Base-by-base conservation (phyloP, 2,797 vertebrate species). In the Champsocephalus esox region DNA sequence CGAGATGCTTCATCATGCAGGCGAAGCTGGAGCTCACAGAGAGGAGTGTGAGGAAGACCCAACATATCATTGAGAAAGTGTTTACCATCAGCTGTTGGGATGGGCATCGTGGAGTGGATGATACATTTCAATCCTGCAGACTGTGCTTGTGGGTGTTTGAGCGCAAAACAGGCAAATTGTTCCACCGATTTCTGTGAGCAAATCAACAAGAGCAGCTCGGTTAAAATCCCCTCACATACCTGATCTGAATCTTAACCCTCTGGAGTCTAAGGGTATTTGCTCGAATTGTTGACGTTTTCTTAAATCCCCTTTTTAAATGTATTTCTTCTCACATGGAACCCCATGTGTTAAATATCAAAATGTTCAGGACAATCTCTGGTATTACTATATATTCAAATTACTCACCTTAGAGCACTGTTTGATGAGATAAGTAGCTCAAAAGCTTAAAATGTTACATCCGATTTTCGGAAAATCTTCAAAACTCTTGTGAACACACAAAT, bases 1-100 rank as follows among this genome's bases (percentile, higher is more conserved):
- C 84, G 77, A 92, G 89, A 93, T 78, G 73, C 88, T 93, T 86
- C 74, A 90, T 95, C 92, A 92, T 85, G 79, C 77, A 62, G 58
- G 70, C 78, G 59, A 66, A 81, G 89, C 89, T 75, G 65, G 80
- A 75, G 72, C 81, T 67, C 80, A 67, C 80, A 87, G 80, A 85
- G 56, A 75, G 65, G 12, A 51, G 34, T 69, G 70, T 65, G 75
- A 57, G 64, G 86, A 91, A 81, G 89, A 80, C 78, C 87, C 75
- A 86, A 81, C 84, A 70, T 28, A 75, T 70, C 73, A 38, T 73
- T 49, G 83, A 83, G 88, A 72, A 86, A 84, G 75, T 75, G 74
- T 83, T 89, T 77, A 86, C 79, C 70, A 56, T 84, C 60, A 73
- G 58, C 61, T 82, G 80, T 80, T 75, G 77, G 54, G 77, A 83